Base-by-base conservation (phyloP, 2,797 vertebrate genomes). In the Rhynchonycteris naso region DNA sequence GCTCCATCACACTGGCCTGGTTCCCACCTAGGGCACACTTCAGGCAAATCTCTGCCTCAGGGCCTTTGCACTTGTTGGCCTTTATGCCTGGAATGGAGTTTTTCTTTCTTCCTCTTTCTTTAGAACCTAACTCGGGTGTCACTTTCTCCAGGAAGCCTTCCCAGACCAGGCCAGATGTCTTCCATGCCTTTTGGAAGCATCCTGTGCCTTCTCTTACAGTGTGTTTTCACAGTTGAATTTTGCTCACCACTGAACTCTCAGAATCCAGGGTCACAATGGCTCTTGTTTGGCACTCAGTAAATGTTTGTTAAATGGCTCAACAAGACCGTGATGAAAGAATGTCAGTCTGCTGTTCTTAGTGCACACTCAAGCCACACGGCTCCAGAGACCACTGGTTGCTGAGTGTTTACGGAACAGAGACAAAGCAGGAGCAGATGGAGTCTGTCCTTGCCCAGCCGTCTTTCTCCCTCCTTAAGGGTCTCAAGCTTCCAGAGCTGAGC, bases 291-390 rank as follows among this genome's bases (percentile, higher is more conserved):
- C 26, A 2, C 59, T 65, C 35, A 26, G 9, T 28, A 26, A 50
- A 9, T n/a, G 11, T 2, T 35, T 58, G 69, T 24, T 16, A 11
- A 28, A 11, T 3, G 35, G 30, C 1, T 5, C 26, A 33, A 33
- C 4, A 54, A 56, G 61, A 54, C n/a, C 12, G 15, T 2, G 22
- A 16, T 2, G 43, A 35, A 38, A 38, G 68, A 14, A 76, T 7
- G 7, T 33, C 11, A 3, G 2, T 0, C 19, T 10, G 24, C 28
- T 15, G 7, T 38, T 86, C 47, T 21, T 1, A n/a, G 54, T n/a
- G 18, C 4, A 2, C 5, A 0, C 22, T 66, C 28, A 9, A 0
- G 16, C 65, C 66, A 33, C 0, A 2, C 0, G 15, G 30, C 61
- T 58, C 71, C 4, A 0, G 47, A 58, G 63, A 12, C 61, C 89